Evolutionary conservation across 1,140 invertebrate species (phyloP).

Genomic region (Drosophila sp.): DNA sequence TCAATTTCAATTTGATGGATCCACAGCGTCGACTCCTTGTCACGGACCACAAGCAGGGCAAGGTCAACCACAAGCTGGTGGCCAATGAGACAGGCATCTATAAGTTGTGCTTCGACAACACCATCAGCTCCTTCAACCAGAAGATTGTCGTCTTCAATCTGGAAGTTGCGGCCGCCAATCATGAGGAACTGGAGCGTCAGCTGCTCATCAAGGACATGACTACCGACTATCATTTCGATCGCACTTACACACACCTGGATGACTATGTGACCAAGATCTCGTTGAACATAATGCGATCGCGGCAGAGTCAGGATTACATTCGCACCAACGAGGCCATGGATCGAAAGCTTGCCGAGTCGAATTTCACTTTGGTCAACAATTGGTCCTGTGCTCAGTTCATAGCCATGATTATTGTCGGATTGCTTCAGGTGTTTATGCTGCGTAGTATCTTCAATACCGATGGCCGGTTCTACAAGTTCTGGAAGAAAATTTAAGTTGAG

Average conservation of each 20-base stretch:
- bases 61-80: constrained; percentile 87
- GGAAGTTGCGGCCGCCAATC: constrained; percentile 86
- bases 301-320: constrained; percentile 89
- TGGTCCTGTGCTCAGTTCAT: constrained; percentile 89
- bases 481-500: constrained; percentile 75
- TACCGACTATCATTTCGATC: constrained; percentile 87
- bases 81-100: constrained; percentile 88
- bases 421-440: constrained; percentile 88
- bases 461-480: constrained; percentile 85
- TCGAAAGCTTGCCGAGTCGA: constrained; percentile 90
- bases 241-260: constrained; percentile 86
- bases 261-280: constrained; percentile 86
- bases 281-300: constrained; percentile 87
- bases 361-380: constrained; percentile 89
- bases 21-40: constrained; percentile 87
- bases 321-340: constrained; percentile 90
- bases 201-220: constrained; percentile 85
- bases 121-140: constrained; percentile 89
- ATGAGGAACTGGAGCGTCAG: constrained; percentile 35
- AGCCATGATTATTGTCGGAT: constrained; percentile 89
- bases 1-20: constrained; percentile 88
- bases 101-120: constrained; percentile 93
- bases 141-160: constrained; percentile 92
- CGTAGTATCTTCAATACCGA: constrained; percentile 88
- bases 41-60: constrained; percentile 87